Evolutionary conservation across 2,113 vertebrate genomes (phyloP).

Genomic region (Hucho hucho): DNA sequence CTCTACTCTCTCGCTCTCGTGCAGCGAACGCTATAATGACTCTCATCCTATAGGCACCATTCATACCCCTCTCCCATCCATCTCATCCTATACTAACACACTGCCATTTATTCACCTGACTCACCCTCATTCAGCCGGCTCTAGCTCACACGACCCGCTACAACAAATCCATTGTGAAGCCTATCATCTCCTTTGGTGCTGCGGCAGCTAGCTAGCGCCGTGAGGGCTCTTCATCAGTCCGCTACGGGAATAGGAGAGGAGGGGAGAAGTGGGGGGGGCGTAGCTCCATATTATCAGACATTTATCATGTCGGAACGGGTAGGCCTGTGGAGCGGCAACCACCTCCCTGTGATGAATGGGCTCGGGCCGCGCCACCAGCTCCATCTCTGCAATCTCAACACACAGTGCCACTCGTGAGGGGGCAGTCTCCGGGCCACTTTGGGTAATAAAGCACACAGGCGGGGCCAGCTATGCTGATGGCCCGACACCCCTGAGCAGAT

Average conservation of each 20-base stretch:
- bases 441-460: background rate
- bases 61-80: background rate
- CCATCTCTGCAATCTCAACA: background rate
- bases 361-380: background rate
- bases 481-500: background rate
- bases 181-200: background rate
- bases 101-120: background rate
- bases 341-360: constrained; percentile 11
- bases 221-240: constrained; percentile 4
- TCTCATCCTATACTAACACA: constrained; percentile 7
- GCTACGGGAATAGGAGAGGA: background rate
- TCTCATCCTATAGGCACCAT: background rate
- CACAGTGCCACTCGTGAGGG: background rate
- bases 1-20: background rate
- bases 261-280: background rate
- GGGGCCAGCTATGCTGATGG: background rate
- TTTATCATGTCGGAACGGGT: constrained; percentile 32
- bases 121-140: background rate
- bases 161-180: background rate
- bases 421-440: background rate
- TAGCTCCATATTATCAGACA: constrained; percentile 24
- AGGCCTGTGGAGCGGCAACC: background rate
- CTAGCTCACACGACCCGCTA: background rate
- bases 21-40: background rate
- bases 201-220: background rate